Evolutionary conservation across 2,113 vertebrate species (phyloP).

Genomic region (Pteropus alecto): DNA sequence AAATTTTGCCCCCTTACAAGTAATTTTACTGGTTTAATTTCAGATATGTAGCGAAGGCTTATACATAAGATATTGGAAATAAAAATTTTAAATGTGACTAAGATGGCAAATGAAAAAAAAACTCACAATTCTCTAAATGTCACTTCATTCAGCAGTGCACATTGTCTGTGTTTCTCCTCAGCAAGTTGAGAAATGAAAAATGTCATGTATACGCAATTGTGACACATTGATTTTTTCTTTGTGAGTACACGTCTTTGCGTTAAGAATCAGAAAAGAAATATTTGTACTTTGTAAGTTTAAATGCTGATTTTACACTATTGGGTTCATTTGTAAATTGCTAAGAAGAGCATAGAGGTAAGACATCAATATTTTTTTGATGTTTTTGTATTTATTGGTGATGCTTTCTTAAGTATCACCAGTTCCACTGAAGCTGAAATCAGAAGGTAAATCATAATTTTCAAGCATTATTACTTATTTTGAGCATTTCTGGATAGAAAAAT

Average conservation of each 20-base stretch:
- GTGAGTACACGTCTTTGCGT: constrained; percentile 49
- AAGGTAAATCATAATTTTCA: constrained; percentile 55
- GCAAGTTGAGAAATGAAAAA: constrained; percentile 60
- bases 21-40: constrained; percentile 48
- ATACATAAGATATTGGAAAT: constrained; percentile 51
- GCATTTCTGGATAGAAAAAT: constrained; percentile 41
- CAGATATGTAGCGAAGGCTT: constrained; percentile 19
- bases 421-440: constrained; percentile 41
- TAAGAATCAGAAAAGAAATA: constrained; percentile 53
- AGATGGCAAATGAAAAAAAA: constrained; percentile 38
- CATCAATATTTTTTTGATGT: constrained; percentile 62
- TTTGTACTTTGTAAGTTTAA: constrained; percentile 51
- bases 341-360: constrained; percentile 42
- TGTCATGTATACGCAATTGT: constrained; percentile 46
- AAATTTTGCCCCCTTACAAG: constrained; percentile 35
- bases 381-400: constrained; percentile 60
- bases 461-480: constrained; percentile 59
- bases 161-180: constrained; percentile 42
- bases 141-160: not conserved
- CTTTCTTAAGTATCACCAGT: constrained; percentile 59
- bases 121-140: constrained; percentile 41
- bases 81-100: constrained; percentile 46
- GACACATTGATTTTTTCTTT: constrained; percentile 71
- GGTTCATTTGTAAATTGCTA: constrained; percentile 55
- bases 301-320: constrained; percentile 60